Percentiles rank a stretch among this genome's conserved stretches.
Evolutionary conservation across 2,888 invertebrate species (phyloP).

Genomic region (Pammene aurita): DNA sequence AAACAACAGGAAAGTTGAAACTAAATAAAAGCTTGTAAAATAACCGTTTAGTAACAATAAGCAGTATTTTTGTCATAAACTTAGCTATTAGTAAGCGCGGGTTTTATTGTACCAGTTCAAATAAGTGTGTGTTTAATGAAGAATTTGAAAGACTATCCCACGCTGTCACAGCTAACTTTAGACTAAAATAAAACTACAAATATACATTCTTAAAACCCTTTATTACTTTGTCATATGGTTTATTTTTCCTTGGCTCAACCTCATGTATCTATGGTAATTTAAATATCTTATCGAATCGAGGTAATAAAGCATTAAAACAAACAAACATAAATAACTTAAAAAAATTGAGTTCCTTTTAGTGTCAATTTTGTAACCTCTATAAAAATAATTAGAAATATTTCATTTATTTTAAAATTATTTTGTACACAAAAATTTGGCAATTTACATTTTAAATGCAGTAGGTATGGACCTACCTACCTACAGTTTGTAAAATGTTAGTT

Average conservation of each 20-base stretch:
- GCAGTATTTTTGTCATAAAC: no score
- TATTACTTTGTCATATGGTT: background rate
- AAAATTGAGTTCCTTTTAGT: conserved; percentile 21
- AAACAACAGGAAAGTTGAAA: no score
- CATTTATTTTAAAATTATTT: background rate
- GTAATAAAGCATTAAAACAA: conserved; percentile 31
- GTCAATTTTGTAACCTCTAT: conserved; percentile 10
- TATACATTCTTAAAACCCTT: background rate
- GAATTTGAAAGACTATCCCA: conserved; percentile 10
- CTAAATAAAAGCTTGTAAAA: no score
- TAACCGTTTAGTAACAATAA: no score
- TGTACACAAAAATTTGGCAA: no score
- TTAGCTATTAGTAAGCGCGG: no score
- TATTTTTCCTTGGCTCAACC: background rate
- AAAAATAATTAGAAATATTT: conserved; percentile 2
- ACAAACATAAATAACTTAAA: conserved; percentile 14
- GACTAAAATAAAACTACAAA: conserved; percentile 6
- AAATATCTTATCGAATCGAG: conserved; percentile 6
- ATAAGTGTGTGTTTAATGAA: no score
- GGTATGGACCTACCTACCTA: no score
- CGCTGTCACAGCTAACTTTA: conserved; percentile 20
- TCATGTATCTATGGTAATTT: background rate
- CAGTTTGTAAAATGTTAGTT: no score
- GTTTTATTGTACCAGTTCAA: no score
- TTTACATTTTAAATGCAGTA: no score